Evolutionary conservation across 2,797 vertebrate species (phyloP), one percentile per base, ranked within the genome.

Genomic region (Gastrophryne carolinensis): DNA sequence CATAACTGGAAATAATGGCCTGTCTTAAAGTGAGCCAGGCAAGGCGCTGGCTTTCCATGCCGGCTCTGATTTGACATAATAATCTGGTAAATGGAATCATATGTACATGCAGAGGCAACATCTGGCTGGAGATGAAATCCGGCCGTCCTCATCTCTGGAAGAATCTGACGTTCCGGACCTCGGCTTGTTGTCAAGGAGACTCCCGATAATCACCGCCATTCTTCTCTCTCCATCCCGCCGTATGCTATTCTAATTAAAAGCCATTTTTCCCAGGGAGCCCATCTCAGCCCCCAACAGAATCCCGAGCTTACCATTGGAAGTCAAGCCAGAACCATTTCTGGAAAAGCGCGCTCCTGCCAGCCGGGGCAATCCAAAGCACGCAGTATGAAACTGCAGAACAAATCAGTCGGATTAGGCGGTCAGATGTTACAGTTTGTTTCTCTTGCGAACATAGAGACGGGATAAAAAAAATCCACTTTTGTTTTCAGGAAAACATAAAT

Each of bases 161-260:
- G 49, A 63, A 79, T 70, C 77, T 64, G 57, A 15, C 63, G 73
- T 77, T 82, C 79, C 79, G 57, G 79, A 49, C 39, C 12, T 63
- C 56, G 76, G 34, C 44, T 60, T 41, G 76, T 37, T 57, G 72
- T 54, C 71, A 83, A 79, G 84, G 82, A 84, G 80, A 83, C 63
- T 78, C 54, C 15, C 17, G 61, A 54, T 75, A 85, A 84, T 50
- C 67, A 57, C 1, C 67, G 44, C 53, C 81, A 85, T 78, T 56
- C 64, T 72, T 52, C 75, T 81, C 81, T 79, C 76, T 26, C 62
- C 24, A 58, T 79, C 81, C 82, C 84, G 80, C 80, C 85, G 35
- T 17, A 70, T 26, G 54, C 62, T 52, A 74, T 63, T 41, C n/a
- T 73, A 82, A 83, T 84, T 80, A 80, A 84, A 79, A 83, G 15